Evolutionary conservation across 64 coral and sea anemone genomes (phyloP).

Genomic region (Catalaphyllia jardinei): DNA sequence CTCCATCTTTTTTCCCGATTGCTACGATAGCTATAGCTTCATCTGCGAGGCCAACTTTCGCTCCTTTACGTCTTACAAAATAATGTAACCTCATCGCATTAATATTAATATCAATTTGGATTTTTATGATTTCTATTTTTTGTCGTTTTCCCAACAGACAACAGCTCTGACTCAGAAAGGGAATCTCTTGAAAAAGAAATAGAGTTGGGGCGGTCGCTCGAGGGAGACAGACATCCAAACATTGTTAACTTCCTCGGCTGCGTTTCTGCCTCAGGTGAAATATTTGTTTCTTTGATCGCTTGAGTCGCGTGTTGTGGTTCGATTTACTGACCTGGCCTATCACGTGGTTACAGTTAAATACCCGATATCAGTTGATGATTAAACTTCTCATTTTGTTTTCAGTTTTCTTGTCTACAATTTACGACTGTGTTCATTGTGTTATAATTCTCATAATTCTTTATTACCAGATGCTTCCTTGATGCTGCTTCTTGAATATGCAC

Average conservation of each 20-base stretch:
- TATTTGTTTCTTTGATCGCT: not conserved
- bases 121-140: no score
- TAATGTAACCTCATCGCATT: no score
- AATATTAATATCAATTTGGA: no score
- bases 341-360: no score
- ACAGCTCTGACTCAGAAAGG: conserved; percentile 18
- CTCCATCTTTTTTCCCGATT: no score
- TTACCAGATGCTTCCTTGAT: conserved; percentile 30
- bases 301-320: not conserved
- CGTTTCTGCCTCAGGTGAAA: conserved; percentile 11
- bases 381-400: no score
- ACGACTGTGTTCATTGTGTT: not conserved
- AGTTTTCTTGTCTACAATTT: no score
- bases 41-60: no score
- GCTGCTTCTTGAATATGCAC: conserved; percentile 64
- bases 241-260: conserved; percentile 73
- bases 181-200: conserved; percentile 56
- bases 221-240: conserved; percentile 41
- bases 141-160: conserved; percentile 15
- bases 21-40: no score
- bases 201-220: conserved; percentile 42
- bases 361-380: no score
- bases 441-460: not conserved
- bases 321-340: no score
- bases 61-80: no score